Conservation (phyloP, 2,113 vertebrate genomes). For the Melanotaenia duboulayi region DNA sequence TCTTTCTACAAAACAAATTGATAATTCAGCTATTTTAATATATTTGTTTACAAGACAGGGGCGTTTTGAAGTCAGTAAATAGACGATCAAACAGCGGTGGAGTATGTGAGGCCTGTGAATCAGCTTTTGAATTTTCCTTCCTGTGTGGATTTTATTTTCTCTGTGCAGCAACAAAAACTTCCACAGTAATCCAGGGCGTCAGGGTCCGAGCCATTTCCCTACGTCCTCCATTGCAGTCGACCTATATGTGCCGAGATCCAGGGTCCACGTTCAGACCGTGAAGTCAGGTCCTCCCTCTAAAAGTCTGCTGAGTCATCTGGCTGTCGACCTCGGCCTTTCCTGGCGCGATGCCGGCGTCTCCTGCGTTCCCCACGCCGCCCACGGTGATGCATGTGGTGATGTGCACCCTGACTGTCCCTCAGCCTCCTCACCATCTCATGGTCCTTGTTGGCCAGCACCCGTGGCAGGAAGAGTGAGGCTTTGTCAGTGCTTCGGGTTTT, state of each 20-base stretch:
- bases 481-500: conserved; percentile 95
- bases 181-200: conserved; percentile 29
- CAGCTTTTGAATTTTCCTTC: neutral
- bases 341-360: conserved; percentile 53
- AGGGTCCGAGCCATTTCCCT: conserved; percentile 2
- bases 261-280: conserved; percentile 1
- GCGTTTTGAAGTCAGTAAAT: conserved; percentile 33
- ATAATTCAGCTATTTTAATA: conserved; percentile 16
- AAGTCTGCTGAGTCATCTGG: conserved; percentile 26
- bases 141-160: neutral
- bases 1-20: conserved; percentile 25
- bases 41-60: conserved; percentile 28
- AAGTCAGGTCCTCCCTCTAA: neutral
- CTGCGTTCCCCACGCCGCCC: conserved; percentile 19
- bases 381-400: conserved; percentile 74
- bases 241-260: conserved; percentile 13
- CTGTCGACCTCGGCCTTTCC: conserved; percentile 28
- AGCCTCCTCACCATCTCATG: conserved; percentile 87
- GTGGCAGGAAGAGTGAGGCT: conserved; percentile 95
- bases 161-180: conserved; percentile 15
- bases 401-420: conserved; percentile 70
- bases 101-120: conserved; percentile 5
- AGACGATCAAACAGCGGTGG: conserved; percentile 47
- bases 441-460: conserved; percentile 93
- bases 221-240: conserved; percentile 11